Base-by-base conservation (phyloP, 2,888 invertebrate species). In the Chrysolina oricalcia region DNA sequence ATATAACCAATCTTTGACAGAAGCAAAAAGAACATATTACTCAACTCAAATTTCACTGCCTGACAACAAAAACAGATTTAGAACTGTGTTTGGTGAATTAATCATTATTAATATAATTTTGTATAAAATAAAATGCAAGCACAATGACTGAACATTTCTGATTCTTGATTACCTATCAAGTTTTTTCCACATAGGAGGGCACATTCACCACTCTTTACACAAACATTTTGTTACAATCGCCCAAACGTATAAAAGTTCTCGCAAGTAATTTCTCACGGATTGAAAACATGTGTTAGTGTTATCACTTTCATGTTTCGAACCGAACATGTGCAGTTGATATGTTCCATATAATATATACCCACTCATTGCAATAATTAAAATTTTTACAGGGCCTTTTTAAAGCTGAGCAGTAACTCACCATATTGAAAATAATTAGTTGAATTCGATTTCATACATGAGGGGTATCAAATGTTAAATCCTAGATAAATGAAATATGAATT, bases 281-380 rank as follows among this genome's bases (percentile, higher is more conserved):
- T 53, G 48, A 59, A 62, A 27, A 73, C 78, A 77, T 78, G 75
- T 79, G 77, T 72, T 75, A 62, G 68, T 72, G 70, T 79, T 79
- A 77, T 79, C 76, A 72, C 74, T 74, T 75, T 67, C 73, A 46
- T 74, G 64, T 65, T 74, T 67, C 21, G 19, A 63, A 62, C 64
- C 19, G 43, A 79, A 80, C 78, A 78, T 80, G 74, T 80, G 78
- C 80, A 73, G 48, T 74, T 76, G 77, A 76, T 78, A 72, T 74
- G 73, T 76, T 69, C 73, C 77, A 73, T 77, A 72, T 43, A 67
- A 73, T 77, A 72, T 43, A 67, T 74, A 68, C 46, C 71, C 75
- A 71, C 69, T 68, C 62, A 75, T 66, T 67, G 40, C 50, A 75
- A 71, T 73, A 53, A 76, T 76, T 71, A 73, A 74, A 74, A 75